Percentiles rank a stretch among this genome's conserved stretches.
Evolutionary conservation across 2,888 invertebrate genomes (phyloP).

Genomic region (Noctua janthina): DNA sequence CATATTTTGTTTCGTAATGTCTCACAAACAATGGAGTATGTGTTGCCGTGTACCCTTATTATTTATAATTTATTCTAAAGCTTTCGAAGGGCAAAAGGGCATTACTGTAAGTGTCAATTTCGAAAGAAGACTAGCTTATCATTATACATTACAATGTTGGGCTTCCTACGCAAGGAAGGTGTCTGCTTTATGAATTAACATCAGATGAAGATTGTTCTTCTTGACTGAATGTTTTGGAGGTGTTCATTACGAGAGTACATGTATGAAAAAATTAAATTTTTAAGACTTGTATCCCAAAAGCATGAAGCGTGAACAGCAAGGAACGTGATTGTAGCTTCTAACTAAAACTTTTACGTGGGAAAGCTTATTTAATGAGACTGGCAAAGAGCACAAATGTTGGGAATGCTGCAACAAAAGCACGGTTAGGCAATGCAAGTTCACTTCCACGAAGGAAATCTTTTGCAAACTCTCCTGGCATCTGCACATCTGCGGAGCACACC

Average conservation of each 20-base stretch:
- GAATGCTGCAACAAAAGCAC: slow-evolving; percentile 33
- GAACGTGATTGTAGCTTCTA: background rate
- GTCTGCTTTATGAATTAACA: slow-evolving; percentile 68
- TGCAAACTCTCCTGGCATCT: slow-evolving; percentile 63
- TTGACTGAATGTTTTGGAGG: slow-evolving; percentile 41
- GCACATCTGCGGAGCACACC: slow-evolving; percentile 66
- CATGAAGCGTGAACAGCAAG: background rate
- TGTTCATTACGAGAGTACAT: slow-evolving; percentile 23
- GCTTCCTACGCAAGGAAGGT: slow-evolving; percentile 72
- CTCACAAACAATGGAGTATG: slow-evolving; percentile 71
- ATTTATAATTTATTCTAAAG: slow-evolving; percentile 72
- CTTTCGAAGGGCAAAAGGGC: slow-evolving; percentile 69
- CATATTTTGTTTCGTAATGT: slow-evolving; percentile 75
- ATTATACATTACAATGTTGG: slow-evolving; percentile 73
- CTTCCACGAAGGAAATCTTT: slow-evolving; percentile 58
- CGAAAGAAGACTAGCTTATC: slow-evolving; percentile 71
- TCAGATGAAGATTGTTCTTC: slow-evolving; percentile 62
- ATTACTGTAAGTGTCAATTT: slow-evolving; percentile 64
- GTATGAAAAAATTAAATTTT: slow-evolving; percentile 2
- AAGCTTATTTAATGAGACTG: slow-evolving; percentile 18
- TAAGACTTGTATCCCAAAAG: slow-evolving; percentile 17
- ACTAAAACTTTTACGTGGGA: slow-evolving; percentile 3
- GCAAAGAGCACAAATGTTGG: slow-evolving; percentile 15
- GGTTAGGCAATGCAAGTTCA: slow-evolving; percentile 34
- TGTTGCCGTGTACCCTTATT: slow-evolving; percentile 64